Base-by-base conservation (phyloP, 64 coral and sea anemone genomes). In the Porites lutea region DNA sequence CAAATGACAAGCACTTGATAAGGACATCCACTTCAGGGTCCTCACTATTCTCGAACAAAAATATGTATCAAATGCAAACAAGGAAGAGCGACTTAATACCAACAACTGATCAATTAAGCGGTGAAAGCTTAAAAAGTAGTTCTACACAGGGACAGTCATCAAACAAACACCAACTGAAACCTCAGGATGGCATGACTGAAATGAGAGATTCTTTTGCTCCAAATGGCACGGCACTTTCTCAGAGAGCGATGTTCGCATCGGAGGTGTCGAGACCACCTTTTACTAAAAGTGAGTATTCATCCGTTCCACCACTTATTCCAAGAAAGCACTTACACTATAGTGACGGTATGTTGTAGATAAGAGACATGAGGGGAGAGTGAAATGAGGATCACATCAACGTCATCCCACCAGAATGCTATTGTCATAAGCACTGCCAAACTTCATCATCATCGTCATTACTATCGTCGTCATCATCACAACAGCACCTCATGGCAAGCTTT, bases 231-330 rank as follows among this genome's bases (percentile, higher is more conserved):
- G 13, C 18, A 18, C 18, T 68, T 12, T n/a, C 45, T 50, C 61
- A 1, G 8, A 47, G 49, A 68, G 69, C 13, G 15, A 1, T 47
- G 8, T 18, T 10, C 47, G 3, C 63, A 52, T 18, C n/a, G 43
- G 18, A 50, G 69, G 46, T 84, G 81, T 6, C 62, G 47, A 48
- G 43, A 68, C 50, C 63, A 69, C 62, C 67, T 12, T 13, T 52
- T 2, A 49, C 48, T 22, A 63, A 84, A 52, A 69, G 81, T 84
- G 59, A 84, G 81, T 84, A 84, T 63, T 13, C 27, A 37, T 37
- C 3, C 12, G n/a, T 52, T 67, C 52, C 46, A 21, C 69, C 46
- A 11, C 63, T 84, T 16, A 52, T 53, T 69, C 12, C 18, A 64
- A 68, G 47, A 13, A 50, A 23, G 9, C 48, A 68, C 8, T 84